Percentiles rank a stretch among this genome's conserved stretches.
Evolutionary conservation across 2,797 vertebrate genomes (phyloP).

Genomic region (Taenioides sp.): DNA sequence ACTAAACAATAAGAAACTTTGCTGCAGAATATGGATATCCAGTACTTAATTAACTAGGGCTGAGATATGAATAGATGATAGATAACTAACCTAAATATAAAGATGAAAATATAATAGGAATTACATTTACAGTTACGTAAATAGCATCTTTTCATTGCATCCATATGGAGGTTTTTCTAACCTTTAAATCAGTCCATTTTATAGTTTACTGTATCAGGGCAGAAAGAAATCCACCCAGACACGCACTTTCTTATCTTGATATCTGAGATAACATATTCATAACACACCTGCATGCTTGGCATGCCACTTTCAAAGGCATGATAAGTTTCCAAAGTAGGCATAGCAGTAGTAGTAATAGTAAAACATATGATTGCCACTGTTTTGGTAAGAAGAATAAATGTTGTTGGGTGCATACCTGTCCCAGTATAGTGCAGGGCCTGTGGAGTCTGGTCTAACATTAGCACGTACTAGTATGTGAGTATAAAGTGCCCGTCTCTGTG

Average conservation of each 20-base stretch:
- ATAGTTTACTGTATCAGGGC: neutral
- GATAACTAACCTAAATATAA: too few relatives aligned
- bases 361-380: neutral
- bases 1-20: neutral
- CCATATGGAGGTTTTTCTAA: neutral
- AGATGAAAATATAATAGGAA: too few relatives aligned
- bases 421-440: constrained; percentile 54
- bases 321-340: neutral
- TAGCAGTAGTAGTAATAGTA: neutral
- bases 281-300: neutral
- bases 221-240: neutral
- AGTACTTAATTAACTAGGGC: too few relatives aligned
- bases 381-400: constrained; percentile 5
- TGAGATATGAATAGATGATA: too few relatives aligned
- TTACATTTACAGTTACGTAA: too few relatives aligned
- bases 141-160: too few relatives aligned
- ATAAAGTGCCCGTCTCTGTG: constrained; percentile 25
- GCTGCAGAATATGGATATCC: neutral
- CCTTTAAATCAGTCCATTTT: neutral
- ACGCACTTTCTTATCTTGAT: constrained; percentile 1
- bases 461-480: constrained; percentile 44
- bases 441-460: constrained; percentile 61
- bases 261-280: neutral
- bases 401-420: constrained; percentile 39
- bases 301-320: neutral